Percentiles rank a stretch among this genome's conserved stretches.
These are phyloP conservation scores for Atlantisia rogersi DNA, from an alignment of 2,113 vertebrate species.

Conservation along the genomic window DNA sequence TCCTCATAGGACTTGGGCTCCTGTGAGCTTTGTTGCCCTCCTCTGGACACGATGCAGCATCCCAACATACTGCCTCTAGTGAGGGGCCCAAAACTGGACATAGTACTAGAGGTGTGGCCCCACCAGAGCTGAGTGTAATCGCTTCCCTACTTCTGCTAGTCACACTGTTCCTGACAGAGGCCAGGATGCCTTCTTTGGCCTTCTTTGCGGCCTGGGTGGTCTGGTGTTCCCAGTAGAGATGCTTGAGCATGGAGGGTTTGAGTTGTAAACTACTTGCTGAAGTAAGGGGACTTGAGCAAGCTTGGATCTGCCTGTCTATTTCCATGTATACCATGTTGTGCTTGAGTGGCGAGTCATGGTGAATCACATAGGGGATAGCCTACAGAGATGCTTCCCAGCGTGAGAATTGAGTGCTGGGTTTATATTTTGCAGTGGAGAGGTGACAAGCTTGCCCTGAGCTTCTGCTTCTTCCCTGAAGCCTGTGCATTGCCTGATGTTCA, in stretches of 20 bases:
- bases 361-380: rapidly evolving
- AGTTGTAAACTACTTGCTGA: background rate
- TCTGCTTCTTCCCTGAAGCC: background rate
- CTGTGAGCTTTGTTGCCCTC: no score
- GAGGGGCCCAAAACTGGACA: no score
- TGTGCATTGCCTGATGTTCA: rapidly evolving
- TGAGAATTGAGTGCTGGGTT: background rate
- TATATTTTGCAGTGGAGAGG: background rate
- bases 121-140: no score
- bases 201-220: no score
- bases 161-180: no score
- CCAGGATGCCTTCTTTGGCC: no score
- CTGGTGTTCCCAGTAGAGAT: background rate
- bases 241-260: background rate
- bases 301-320: background rate
- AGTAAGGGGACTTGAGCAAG: background rate
- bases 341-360: rapidly evolving
- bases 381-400: background rate
- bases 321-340: rapidly evolving
- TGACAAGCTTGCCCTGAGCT: background rate
- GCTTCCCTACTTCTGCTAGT: no score
- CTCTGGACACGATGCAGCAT: no score
- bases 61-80: no score
- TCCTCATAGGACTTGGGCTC: no score
- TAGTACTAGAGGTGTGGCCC: no score